Base-by-base conservation (phyloP, 1,140 invertebrate genomes). In the Thalassaphorura encarpata region DNA sequence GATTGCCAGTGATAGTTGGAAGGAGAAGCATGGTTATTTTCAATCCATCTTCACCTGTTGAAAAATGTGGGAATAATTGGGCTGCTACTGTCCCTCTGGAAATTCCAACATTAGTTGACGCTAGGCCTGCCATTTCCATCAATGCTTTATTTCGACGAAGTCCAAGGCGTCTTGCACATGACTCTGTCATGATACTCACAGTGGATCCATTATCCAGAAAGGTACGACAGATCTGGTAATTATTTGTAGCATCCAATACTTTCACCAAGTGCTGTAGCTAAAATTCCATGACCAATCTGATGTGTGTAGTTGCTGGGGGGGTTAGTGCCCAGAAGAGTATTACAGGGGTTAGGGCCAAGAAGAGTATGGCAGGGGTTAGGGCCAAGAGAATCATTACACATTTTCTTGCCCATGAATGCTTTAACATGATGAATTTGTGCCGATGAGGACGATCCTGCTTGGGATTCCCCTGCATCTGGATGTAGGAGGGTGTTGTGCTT, bases 401-500 rank as follows among this genome's bases (percentile, higher is more conserved):
- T 29, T 13, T 18, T 31, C 6, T n/a, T 15, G 6, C 29, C 26
- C n/a, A 26, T 29, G 13, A 19, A 11, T 15, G 27, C 6, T 3
- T 11, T 3, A 4, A 49, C 11, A 21, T 13, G 13, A 4, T 8
- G 45, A 15, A 4, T 27, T 21, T 4, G 5, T 6, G 5, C 11
- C 4, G 45, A 24, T 11, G 24, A 8, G 19, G 24, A n/a, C n/a
- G n/a, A n/a, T n/a, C 19, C 4, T 23, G 45, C 23, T 27, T 47
- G 45, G 19, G 3, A 15, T 47, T 47, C 5, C 3, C 18, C 45
- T 24, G 11, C 21, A 6, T 4, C 6, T 8, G 6, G 4, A 27
- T 47, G 45, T 13, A 47, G 18, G 6, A 47, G 8, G 45, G 45
- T 24, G 45, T 47, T 21, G 45, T 47, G 45, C 45, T 27, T 23